Conservation (phyloP, 2,888 invertebrate species). For the Gnatocerus cornutus region DNA sequence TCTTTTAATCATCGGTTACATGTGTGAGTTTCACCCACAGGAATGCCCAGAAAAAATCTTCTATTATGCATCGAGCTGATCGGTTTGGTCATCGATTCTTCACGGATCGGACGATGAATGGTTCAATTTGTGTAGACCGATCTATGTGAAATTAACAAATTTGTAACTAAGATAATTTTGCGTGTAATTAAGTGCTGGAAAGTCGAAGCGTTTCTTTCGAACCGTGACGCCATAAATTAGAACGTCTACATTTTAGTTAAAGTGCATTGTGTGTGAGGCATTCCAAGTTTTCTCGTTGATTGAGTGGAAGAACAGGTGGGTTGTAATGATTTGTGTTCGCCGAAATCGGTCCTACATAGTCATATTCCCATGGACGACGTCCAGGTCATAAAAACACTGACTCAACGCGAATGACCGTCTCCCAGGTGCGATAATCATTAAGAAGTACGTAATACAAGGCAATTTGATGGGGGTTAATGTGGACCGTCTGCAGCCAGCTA, state of each 20-base stretch:
- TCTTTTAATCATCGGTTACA: not conserved
- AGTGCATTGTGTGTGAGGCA: conserved; percentile 60
- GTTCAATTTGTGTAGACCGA: conserved; percentile 58
- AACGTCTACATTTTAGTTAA: conserved; percentile 58
- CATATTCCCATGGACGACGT: conserved; percentile 26
- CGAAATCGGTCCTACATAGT: conserved; percentile 53
- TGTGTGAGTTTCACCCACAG: conserved; percentile 10
- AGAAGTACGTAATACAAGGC: conserved; percentile 53
- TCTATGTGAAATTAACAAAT: conserved; percentile 65
- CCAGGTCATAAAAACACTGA: conserved; percentile 22
- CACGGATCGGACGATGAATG: conserved; percentile 44
- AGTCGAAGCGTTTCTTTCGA: conserved; percentile 66
- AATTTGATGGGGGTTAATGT: conserved; percentile 60
- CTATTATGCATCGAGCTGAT: conserved; percentile 13
- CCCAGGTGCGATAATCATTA: conserved; percentile 38
- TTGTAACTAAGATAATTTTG: conserved; percentile 69
- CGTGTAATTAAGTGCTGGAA: conserved; percentile 70
- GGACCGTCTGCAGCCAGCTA: conserved; percentile 42
- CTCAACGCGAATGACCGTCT: conserved; percentile 15
- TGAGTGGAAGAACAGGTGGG: conserved; percentile 60
- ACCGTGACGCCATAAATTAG: conserved; percentile 68
- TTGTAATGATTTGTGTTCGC: conserved; percentile 56
- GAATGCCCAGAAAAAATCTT: conserved; percentile 11
- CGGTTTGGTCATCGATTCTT: conserved; percentile 38
- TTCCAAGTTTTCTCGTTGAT: conserved; percentile 56